Percentiles rank a stretch among this genome's conserved stretches.
Conservation (phyloP, 1,140 invertebrate species). For the Neodiprion virginianus region DNA sequence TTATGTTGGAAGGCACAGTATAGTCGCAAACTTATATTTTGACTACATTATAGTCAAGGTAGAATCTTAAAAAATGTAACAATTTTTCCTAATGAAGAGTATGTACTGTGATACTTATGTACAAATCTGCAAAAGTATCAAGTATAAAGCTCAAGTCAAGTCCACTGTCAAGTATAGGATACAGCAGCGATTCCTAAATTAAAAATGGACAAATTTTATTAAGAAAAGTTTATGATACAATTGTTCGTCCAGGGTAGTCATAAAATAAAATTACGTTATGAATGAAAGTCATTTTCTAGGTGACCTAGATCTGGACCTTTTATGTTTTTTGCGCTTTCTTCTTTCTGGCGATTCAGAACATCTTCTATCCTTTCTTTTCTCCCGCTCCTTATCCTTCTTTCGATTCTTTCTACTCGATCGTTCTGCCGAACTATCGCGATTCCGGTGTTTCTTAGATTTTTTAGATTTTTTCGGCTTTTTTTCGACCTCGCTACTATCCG, state of each 20-base stretch:
- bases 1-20: no score
- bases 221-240: conserved; percentile 36
- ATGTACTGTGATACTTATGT: no score
- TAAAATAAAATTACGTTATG: not conserved
- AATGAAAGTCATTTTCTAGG: conserved; percentile 29
- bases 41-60: no score
- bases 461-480: conserved; percentile 51
- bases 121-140: no score
- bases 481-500: conserved; percentile 49
- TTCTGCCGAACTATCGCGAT: conserved; percentile 42
- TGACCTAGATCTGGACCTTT: conserved; percentile 41
- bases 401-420: conserved; percentile 45
- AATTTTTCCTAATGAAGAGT: no score
- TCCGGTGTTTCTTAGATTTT: conserved; percentile 57
- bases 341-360: conserved; percentile 50
- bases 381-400: conserved; percentile 51
- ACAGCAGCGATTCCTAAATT: not conserved
- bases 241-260: conserved; percentile 24
- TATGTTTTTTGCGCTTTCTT: conserved; percentile 50
- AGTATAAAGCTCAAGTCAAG: no score
- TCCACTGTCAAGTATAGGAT: no score
- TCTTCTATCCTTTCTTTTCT: conserved; percentile 57
- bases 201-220: conserved; percentile 46
- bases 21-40: no score
- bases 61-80: no score